Evolutionary conservation across 30 jellyfish, hydroid and myxozoan species (phyloP), one percentile per base, ranked within the genome.

Genomic region (Turritopsis rubra): DNA sequence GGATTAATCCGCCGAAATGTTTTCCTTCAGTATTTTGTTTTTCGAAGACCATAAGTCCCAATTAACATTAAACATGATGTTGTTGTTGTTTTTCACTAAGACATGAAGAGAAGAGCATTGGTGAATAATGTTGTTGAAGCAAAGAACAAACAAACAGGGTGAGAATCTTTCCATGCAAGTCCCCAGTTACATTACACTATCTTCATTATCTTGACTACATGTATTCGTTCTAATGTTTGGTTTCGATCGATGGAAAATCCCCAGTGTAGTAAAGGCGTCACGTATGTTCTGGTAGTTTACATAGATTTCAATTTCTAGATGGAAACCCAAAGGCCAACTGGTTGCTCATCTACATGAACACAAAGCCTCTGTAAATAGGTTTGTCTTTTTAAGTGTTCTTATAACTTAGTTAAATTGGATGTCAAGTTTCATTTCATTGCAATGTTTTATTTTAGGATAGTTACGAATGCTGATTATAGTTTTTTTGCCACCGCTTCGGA

Each of bases 291-390:
- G n/a, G n/a, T n/a, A n/a, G n/a, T n/a, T n/a, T n/a, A n/a, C n/a
- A n/a, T n/a, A n/a, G 28, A 7, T 7, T 68, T 68, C 30, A n/a
- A n/a, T 8, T 68, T 65, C 20, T 68, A 93, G 99, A 23, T 93
- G 99, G 99, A 86, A 84, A 53, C 99, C 99, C 8, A 93, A 93
- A 86, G 99, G 99, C 13, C 99, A 93, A 84, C 83, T 93, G 82
- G 99, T 93, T 20, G 95, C 96, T 18, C 99, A 93, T 86, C 87
- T 93, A 4, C 99, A 93, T 53, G 99, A 93, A 83, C 99, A 93
- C 85, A 93, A 88, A 79, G 90, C 97, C 54, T 91, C 97, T 28
- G 92, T 93, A 28, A 93, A 93, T 71, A 88, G 96, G 99, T 93
- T 18, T 80, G 54, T 4, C 54, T 19, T 23, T 19, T 68, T 9